Base-by-base conservation (phyloP, 2,888 invertebrate genomes). In the Drosophila affinis region DNA sequence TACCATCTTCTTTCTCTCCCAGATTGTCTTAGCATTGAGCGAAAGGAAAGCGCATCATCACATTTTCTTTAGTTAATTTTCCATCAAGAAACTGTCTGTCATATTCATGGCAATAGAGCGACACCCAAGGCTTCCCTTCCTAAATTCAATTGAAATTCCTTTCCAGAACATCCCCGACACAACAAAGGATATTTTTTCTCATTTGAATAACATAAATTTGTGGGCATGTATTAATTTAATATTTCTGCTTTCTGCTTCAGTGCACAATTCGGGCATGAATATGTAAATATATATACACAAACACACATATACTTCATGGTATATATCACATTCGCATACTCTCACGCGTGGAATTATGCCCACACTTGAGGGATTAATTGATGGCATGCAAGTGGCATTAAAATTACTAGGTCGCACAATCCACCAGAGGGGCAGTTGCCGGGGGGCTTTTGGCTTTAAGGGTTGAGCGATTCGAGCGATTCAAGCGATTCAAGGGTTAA, bases 331-430 rank as follows among this genome's bases (percentile, higher is more conserved):
- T 62, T 53, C 34, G 46, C 61, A 45, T 34, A 51, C 34, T 62
- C 51, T 44, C 21, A 34, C 24, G 27, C 32, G 39, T 27, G 21
- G 62, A 60, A 60, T 59, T 69, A 48, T 68, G 72, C 62, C 29
- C 73, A 70, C 71, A 62, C 65, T 78, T 75, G 61, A 84, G 60
- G 63, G 64, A 78, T 78, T 81, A 76, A 81, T 85, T 75, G 73
- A 56, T 75, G 65, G 73, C 75, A 81, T 76, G 84, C 81, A 51
- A 74, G 61, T 57, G 56, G 56, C 57, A 81, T 75, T 74, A 57
- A 14, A 67, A 58, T 77, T 67, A 67, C 63, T 53, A 47, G 64
- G 55, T 69, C 56, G 65, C 32, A 68, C 18, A 18, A 49, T 12
- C 24, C 60, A 21, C 32, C 24, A 29, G 51, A 57, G 48, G 49